Evolutionary conservation across 2,888 invertebrate species (phyloP), one percentile per base, ranked within the genome.

Genomic region (Diachrysia chrysitis): DNA sequence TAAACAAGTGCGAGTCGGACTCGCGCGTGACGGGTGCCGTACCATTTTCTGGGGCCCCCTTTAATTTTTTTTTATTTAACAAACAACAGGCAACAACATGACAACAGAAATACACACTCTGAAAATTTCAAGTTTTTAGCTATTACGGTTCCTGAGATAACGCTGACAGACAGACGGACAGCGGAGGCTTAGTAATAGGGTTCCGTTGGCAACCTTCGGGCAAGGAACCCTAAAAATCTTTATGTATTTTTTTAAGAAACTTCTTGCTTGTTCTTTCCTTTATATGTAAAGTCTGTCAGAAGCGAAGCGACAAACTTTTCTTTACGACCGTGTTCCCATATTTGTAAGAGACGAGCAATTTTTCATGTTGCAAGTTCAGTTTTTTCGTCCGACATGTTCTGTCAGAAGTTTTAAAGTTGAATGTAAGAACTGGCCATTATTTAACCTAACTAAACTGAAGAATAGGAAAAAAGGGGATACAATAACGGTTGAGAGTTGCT

Each of bases 331-430:
- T 59, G 54, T 66, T 25, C 62, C 63, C 58, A 56, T 71, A 66
- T 78, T 66, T 68, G 78, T 68, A 35, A 57, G 23, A 57, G 64
- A 32, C 66, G 61, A 37, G 56, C 56, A 71, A 71, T 71, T 78
- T 71, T 64, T 68, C 46, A 58, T 65, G 53, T 66, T 55, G 42
- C 42, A 66, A 65, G 67, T 64, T 70, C 23, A 64, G 68, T 37
- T 78, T 71, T 68, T 46, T 56, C 14, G 37, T 42, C 42, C 1
- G 23, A 16, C n/a, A 23, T 23, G 23, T 58, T 55, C 32, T 37
- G 35, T 63, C 54, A 16, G 42, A 60, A 76, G 54, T 66, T 76
- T 65, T 48, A 55, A 12, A 10, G n/a, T 17, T 48, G 29, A 17
- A 51, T 51, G 48, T 51, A 21, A 21, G 9, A 21, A 51, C 17